Base-by-base conservation (phyloP, 1,140 invertebrate species). In the Drosophila carrolli region DNA sequence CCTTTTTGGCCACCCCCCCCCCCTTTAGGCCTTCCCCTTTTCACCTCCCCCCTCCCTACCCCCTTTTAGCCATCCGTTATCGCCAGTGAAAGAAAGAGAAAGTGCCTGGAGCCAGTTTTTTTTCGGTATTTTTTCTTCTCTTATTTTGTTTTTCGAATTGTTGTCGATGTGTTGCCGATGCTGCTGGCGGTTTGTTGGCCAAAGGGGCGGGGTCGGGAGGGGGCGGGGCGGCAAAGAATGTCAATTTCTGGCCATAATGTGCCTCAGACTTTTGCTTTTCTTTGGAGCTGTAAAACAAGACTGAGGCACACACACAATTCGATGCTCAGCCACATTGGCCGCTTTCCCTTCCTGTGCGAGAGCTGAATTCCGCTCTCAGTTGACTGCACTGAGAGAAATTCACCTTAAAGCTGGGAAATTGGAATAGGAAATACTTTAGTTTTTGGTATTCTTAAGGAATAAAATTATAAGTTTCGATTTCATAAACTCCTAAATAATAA, bases 51-150 rank as follows among this genome's bases (percentile, higher is more conserved):
- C 65, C 41, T 51, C 23, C 23, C 4, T 4, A 23, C 35, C 14
- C 27, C 23, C 56, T 48, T 61, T 54, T 14, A 27, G n/a, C 56
- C 60, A 37, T 66, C 78, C 71, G 82, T 88, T 86, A 88, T 68
- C 83, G 82, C 43, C 82, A 89, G 83, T 89, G 83, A 90, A 91
- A 90, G 86, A 90, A 90, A 90, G 86, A 90, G 86, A 90, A 90
- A 90, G 86, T 90, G 88, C 76, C 86, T 37, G 56, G 60, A 90
- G 86, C 86, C 72, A 86, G 88, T 90, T 90, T 76, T 76, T 67
- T 74, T 58, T 73, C 54, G 75, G 48, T 66, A 60, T 76, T 57
- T 63, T 59, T 74, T 72, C 32, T 51, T 66, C 48, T 74, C 72
- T 53, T 47, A 38, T 68, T 68, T 56, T 32, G 37, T 54, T 85